These are phyloP conservation scores for Stegodyphus mimosarum DNA, from an alignment of 1,140 invertebrate species.

Conservation along the genomic window DNA sequence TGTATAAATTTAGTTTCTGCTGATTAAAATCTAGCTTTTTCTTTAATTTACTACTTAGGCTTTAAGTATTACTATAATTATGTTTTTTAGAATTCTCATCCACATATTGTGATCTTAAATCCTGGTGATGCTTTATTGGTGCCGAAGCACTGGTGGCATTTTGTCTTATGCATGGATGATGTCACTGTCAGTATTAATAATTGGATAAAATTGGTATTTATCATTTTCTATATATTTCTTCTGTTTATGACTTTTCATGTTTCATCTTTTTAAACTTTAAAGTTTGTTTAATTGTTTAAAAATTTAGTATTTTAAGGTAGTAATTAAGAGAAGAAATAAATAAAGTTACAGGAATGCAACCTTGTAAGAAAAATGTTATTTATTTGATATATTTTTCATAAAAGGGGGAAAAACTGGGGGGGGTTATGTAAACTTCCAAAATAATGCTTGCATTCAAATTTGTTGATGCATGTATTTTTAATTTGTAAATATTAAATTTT, in stretches of 20 bases:
- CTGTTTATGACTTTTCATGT: neutral
- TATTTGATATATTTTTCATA: too few relatives aligned
- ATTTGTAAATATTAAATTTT: neutral
- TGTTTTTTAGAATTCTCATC: constrained; percentile 66
- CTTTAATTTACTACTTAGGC: too few relatives aligned
- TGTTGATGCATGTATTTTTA: neutral
- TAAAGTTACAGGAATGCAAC: neutral
- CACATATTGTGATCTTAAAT: constrained; percentile 76
- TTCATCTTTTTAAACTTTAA: neutral
- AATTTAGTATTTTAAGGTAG: neutral
- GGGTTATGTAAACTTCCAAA: too few relatives aligned
- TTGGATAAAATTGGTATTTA: constrained; percentile 81
- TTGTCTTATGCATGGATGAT: constrained; percentile 80
- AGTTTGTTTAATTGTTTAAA: neutral
- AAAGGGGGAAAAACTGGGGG: too few relatives aligned
- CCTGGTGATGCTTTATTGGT: constrained; percentile 90
- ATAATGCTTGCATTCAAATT: neutral
- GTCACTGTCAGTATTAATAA: constrained; percentile 84
- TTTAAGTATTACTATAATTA: constrained; percentile 15
- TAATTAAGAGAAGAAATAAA: neutral
- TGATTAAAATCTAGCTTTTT: neutral
- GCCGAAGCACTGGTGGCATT: constrained; percentile 96
- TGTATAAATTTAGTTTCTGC: neutral
- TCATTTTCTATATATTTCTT: neutral
- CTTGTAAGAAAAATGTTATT: too few relatives aligned